phyloP scores from a whole-genome alignment of 2,113 vertebrate species.

The Erinaceus europaeus region DNA sequence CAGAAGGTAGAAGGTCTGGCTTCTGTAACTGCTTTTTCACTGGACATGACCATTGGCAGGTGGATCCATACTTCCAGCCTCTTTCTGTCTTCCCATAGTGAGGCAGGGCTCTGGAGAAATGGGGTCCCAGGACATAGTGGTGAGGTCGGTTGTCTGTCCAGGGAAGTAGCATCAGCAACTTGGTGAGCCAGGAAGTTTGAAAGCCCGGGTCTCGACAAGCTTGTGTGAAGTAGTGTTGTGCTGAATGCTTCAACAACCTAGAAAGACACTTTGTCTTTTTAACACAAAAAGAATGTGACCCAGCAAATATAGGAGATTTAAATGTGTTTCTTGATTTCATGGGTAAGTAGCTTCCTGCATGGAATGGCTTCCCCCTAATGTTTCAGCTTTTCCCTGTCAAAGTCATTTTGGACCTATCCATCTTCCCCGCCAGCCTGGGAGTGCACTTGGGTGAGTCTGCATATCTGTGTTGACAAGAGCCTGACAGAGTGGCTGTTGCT shows the following conservation, averaged over 20 bases:
- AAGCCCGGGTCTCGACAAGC: background rate
- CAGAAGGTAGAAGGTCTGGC: too few relatives aligned
- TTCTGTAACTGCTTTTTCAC: too few relatives aligned
- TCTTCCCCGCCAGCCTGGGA: background rate
- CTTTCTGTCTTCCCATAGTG: too few relatives aligned
- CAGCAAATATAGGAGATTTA: background rate
- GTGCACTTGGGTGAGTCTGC: background rate
- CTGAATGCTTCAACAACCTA: background rate
- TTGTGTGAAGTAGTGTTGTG: background rate
- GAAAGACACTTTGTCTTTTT: background rate
- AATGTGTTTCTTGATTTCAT: constrained; percentile 8
- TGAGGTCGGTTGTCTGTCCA: too few relatives aligned
- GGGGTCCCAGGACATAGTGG: too few relatives aligned
- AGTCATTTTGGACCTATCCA: background rate
- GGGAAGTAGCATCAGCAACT: too few relatives aligned
- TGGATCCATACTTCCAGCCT: too few relatives aligned
- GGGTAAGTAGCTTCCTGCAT: background rate
- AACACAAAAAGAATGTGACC: background rate
- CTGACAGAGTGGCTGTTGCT: background rate
- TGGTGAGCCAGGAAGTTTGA: background rate
- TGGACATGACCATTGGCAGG: too few relatives aligned
- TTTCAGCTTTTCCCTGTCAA: background rate
- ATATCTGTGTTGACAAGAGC: background rate
- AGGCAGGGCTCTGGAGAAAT: too few relatives aligned
- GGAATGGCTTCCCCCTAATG: background rate